phyloP scores from a whole-genome alignment of 2,113 vertebrate genomes.

The Oncorhynchus nerka region DNA sequence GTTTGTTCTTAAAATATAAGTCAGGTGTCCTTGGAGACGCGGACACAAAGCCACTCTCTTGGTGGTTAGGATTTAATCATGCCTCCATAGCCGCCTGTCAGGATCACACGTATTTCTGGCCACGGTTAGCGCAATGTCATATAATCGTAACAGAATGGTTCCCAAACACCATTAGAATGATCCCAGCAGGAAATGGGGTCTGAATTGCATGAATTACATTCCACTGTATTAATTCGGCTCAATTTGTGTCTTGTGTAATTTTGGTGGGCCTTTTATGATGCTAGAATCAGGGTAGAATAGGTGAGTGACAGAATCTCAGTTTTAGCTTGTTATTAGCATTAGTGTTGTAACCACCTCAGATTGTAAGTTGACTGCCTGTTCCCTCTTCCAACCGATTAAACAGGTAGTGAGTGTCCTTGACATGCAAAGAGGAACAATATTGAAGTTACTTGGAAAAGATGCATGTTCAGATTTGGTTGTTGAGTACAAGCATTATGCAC shows the following conservation, averaged over 20 bases:
- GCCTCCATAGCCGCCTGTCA: constrained; percentile 26
- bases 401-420: neutral
- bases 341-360: neutral
- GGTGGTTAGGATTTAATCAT: constrained; percentile 48
- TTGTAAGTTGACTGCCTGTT: neutral
- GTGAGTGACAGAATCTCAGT: neutral
- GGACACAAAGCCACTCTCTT: constrained; percentile 47
- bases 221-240: neutral
- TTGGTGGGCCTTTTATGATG: neutral
- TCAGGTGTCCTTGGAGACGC: constrained; percentile 58
- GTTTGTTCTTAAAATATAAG: constrained; percentile 55
- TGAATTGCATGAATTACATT: constrained; percentile 22
- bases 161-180: constrained; percentile 26
- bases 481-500: neutral
- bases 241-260: neutral
- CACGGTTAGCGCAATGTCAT: constrained; percentile 19
- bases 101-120: constrained; percentile 29
- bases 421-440: neutral
- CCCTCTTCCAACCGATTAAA: neutral
- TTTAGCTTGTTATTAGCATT: neutral
- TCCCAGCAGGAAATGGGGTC: constrained; percentile 20
- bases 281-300: neutral
- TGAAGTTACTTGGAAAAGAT: neutral
- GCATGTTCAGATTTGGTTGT: neutral
- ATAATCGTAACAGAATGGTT: constrained; percentile 26